These are phyloP conservation scores for Oxystoma pomonae DNA, from an alignment of 2,888 invertebrate species.

Conservation along the genomic window DNA sequence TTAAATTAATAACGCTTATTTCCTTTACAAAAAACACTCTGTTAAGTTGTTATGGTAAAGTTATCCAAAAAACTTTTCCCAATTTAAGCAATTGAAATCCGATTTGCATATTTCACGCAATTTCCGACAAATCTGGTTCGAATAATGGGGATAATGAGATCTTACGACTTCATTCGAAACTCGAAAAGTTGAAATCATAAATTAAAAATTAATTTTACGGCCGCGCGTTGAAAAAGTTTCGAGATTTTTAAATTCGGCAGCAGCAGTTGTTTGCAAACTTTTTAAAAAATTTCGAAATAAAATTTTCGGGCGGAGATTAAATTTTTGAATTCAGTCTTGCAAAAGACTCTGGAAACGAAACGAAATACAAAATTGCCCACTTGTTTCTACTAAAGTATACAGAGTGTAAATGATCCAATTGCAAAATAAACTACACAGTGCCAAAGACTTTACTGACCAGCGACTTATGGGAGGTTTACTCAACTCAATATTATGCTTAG, in stretches of 20 bases:
- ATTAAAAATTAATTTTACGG: not conserved
- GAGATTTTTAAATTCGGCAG: not conserved
- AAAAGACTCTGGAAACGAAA: not conserved
- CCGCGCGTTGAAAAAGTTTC: not conserved
- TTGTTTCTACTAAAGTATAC: no score
- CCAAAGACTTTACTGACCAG: no score
- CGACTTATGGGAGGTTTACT: no score
- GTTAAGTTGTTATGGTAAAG: no score
- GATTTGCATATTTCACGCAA: not conserved
- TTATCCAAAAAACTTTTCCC: not conserved
- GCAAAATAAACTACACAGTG: no score
- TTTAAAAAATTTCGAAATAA: not conserved
- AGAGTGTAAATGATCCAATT: no score
- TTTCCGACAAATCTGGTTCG: not conserved
- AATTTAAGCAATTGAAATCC: not conserved
- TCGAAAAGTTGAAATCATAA: not conserved
- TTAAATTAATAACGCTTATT: no score
- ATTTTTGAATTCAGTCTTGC: not conserved
- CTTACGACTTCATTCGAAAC: not conserved
- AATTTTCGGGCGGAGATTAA: not conserved
- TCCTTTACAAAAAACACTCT: no score
- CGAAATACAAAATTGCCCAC: no score
- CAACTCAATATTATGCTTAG: no score
- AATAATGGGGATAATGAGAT: not conserved
- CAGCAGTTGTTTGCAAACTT: not conserved